Evolutionary conservation across 2,888 invertebrate genomes (phyloP), one percentile per base, ranked within the genome.

Genomic region (Ophion ventricosus): DNA sequence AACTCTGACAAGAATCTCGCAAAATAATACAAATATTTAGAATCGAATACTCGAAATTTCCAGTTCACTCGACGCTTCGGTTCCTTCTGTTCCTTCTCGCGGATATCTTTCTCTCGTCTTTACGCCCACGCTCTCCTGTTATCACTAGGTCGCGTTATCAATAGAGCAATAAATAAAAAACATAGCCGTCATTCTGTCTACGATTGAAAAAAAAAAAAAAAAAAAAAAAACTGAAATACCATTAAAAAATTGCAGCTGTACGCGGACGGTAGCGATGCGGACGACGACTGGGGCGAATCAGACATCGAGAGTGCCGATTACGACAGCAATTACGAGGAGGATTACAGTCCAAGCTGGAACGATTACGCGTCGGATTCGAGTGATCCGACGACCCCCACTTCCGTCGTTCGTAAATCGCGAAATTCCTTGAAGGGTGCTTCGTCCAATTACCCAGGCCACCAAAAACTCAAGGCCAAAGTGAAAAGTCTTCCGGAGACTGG

Each of bases 231-330:
- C 63, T 64, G 25, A 40, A 49, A 4, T 7, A 35, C 35, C 23
- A 69, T 14, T n/a, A 72, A 66, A 64, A 66, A 69, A 14, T 59
- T 64, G 40, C 75, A 92, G 92, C 73, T 92, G 17, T 91, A 92
- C 76, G 88, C 88, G 29, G 91, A 90, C n/a, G 90, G 87, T 3
- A 84, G 86, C 17, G 88, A 85, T 54, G 88, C 87, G 11, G 87
- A 86, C 1, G 89, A 88, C 4, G 88, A 89, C 74, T 72, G 87
- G 11, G 87, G 85, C 23, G 90, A 90, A 23, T 67, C 81, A 1
- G 88, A 90, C 54, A 84, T 88, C 67, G 88, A 90, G 35, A 88
- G 87, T 64, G 85, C 83, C 14, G 90, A 92, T 64, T 91, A 91
- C 73, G 91, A 92, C 56, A 85, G 87, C 4, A 88, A 85, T 78